Percentiles rank a stretch among this genome's conserved stretches.
These are phyloP conservation scores for Manis javanica DNA, from an alignment of 2,797 vertebrate species.

Conservation along the genomic window DNA sequence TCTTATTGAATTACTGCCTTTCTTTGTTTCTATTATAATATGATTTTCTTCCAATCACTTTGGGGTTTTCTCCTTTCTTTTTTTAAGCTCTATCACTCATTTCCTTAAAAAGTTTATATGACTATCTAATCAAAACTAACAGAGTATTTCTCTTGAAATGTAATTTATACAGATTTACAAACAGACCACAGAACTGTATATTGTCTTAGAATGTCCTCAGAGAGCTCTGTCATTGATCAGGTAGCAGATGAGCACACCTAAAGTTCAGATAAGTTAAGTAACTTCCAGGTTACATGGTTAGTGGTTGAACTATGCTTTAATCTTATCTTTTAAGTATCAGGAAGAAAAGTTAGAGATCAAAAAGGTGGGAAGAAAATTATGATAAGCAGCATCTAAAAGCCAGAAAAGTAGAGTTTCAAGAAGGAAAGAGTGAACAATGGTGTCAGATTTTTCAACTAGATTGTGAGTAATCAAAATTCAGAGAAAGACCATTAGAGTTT, in stretches of 20 bases:
- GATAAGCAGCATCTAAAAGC: neutral
- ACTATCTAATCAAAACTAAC: slow-evolving; percentile 80
- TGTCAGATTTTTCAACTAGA: neutral
- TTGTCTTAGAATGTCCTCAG: slow-evolving; percentile 88
- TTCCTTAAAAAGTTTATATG: slow-evolving; percentile 81
- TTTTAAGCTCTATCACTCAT: slow-evolving; percentile 75
- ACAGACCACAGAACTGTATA: slow-evolving; percentile 79
- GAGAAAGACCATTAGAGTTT: neutral
- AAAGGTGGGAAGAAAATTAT: slow-evolving; percentile 17
- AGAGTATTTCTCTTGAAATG: slow-evolving; percentile 83
- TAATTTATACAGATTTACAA: slow-evolving; percentile 78
- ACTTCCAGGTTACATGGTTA: neutral
- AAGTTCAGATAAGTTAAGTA: slow-evolving; percentile 9
- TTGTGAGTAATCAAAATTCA: slow-evolving; percentile 20
- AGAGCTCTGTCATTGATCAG: slow-evolving; percentile 85
- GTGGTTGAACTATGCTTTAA: slow-evolving; percentile 2
- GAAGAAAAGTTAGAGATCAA: slow-evolving; percentile 30
- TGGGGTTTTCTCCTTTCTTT: neutral
- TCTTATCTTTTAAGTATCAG: neutral
- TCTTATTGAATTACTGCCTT: neutral
- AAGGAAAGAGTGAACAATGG: neutral
- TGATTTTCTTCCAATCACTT: neutral
- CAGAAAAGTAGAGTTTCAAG: slow-evolving; percentile 37
- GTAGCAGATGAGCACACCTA: slow-evolving; percentile 71
- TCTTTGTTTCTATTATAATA: neutral